Percentiles rank a stretch among this genome's conserved stretches.
phyloP scores from a whole-genome alignment of 2,888 invertebrate genomes.

The Omphaloscelis lunosa region DNA sequence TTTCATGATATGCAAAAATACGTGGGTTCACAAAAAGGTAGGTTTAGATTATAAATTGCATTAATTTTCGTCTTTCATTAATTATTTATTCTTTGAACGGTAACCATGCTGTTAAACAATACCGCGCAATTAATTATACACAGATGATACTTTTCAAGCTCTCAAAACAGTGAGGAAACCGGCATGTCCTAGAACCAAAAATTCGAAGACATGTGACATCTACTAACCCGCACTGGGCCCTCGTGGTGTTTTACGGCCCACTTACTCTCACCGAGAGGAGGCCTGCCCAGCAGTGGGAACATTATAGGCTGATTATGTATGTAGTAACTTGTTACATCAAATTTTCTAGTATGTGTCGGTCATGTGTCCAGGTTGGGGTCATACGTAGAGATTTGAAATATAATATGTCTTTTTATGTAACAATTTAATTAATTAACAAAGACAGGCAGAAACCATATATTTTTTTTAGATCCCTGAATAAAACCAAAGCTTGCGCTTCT shows the following conservation, averaged over 20 bases:
- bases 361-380: background rate
- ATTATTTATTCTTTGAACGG: background rate
- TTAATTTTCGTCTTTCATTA: background rate
- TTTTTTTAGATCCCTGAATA: background rate
- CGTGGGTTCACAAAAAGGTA: conserved; percentile 28
- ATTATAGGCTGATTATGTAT: background rate
- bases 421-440: background rate
- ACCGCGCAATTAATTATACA: background rate
- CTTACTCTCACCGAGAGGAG: too few species aligned
- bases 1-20: conserved; percentile 19
- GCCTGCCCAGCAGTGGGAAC: too few species aligned
- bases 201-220: too few species aligned
- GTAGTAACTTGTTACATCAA: background rate
- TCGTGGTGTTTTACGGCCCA: too few species aligned
- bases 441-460: background rate
- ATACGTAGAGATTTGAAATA: too few species aligned
- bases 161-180: too few species aligned
- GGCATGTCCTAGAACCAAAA: too few species aligned
- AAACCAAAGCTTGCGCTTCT: background rate
- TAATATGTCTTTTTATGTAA: background rate
- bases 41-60: conserved; percentile 1
- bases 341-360: background rate
- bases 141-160: background rate
- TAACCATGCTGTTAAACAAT: background rate
- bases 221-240: too few species aligned